Evolutionary conservation across 2,797 vertebrate genomes (phyloP).

Genomic region (Garrulus glandarius): DNA sequence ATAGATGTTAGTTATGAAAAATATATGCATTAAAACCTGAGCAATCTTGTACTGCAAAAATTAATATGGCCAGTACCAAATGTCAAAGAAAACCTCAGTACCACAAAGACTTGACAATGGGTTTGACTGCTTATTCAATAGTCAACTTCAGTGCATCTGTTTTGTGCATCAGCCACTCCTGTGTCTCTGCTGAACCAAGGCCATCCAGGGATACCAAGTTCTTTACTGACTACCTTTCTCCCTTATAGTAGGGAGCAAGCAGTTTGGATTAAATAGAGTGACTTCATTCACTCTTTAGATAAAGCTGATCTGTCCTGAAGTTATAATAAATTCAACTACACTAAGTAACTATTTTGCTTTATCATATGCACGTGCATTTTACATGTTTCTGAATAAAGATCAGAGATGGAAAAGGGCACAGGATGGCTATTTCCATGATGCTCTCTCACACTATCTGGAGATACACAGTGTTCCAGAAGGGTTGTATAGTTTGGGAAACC

Average conservation of each 20-base stretch:
- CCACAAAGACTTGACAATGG: not conserved
- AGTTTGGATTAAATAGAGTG: not conserved
- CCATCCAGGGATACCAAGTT: not conserved
- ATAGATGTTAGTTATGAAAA: not conserved
- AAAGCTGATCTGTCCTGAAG: not conserved
- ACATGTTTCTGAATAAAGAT: not conserved
- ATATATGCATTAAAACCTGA: not conserved
- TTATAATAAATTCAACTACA: not conserved
- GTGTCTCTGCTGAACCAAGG: not conserved
- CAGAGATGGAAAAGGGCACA: not conserved
- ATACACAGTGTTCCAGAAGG: not conserved
- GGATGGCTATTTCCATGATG: not conserved
- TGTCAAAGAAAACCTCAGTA: not conserved
- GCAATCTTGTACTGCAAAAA: not conserved
- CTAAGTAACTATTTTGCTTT: not conserved
- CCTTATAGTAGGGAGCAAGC: not conserved
- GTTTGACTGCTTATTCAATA: not conserved
- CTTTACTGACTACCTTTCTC: not conserved
- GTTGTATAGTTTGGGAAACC: constrained; percentile 3
- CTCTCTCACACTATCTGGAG: not conserved
- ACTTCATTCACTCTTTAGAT: not conserved
- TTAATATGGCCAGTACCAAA: not conserved
- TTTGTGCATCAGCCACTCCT: not conserved
- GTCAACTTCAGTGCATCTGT: not conserved
- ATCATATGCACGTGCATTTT: not conserved